Base-by-base conservation (phyloP, 1,140 invertebrate genomes). In the Mercenaria mercenaria region DNA sequence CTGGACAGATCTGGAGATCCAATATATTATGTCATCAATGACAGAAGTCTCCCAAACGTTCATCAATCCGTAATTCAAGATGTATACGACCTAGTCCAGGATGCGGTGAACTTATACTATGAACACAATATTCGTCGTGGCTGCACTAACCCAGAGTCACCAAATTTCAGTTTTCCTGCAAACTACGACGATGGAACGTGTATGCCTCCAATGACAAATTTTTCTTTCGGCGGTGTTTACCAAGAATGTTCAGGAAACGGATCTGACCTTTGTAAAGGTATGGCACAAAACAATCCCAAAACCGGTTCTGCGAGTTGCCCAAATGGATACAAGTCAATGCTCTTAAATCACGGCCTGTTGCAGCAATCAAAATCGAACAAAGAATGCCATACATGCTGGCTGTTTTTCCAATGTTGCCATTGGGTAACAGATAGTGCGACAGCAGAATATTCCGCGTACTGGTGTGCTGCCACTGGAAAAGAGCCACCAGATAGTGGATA, bases 1-100 rank as follows among this genome's bases (percentile, higher is more conserved):
- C 74, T 94, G 13, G 94, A 95, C 74, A 81, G 91, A 10, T 85
- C 84, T 10, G 94, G 94, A 20, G 94, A 95, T 85, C 94, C 94
- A 15, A 20, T 94, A 18, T 89, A 91, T 56, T 93, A 92, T 82
- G 34, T 92, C 4, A 89, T 95, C 32, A 95, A 90, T 26, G 61
- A 80, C 3, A 41, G 69, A 1, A 90, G 59, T 23, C 91, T 95
- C 6, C 93, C 93, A 0, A 93, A 94, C 61, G 67, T 95, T 3
- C 92, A 92, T 1, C 6, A 26, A 1, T 89, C 88, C 0, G 61
- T 84, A 29, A 34, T 92, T 15, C 43, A 80, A 32, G 50, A 93
- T 32, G 41, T 90, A 3, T 69, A 74, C 2, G 15, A 80, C 2
- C 13, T 59, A 20, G 76, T 93, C 0, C 29, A 88, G 52, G 61